These are phyloP conservation scores for Frankliniella fusca DNA, from an alignment of 2,888 invertebrate genomes.

Conservation along the genomic window DNA sequence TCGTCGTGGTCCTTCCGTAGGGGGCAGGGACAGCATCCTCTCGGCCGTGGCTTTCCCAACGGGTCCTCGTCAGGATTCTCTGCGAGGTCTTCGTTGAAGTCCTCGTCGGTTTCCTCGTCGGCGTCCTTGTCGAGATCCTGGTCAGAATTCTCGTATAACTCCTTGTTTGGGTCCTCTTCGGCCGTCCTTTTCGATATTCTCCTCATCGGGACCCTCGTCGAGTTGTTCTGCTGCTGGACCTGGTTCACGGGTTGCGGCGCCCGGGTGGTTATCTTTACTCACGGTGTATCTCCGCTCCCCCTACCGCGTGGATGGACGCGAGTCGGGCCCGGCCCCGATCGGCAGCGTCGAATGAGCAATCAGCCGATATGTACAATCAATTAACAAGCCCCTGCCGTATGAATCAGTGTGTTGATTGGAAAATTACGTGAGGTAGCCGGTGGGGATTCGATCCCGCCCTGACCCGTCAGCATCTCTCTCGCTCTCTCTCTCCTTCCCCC, in stretches of 20 bases:
- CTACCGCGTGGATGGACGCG: not conserved
- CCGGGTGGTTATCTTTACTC: not conserved
- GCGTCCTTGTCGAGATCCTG: no score
- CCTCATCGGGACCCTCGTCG: not conserved
- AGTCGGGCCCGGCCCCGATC: not conserved
- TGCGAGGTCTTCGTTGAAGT: no score
- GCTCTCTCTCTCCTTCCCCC: not conserved
- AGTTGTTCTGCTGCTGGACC: not conserved
- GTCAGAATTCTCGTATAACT: no score
- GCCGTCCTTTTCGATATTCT: no score
- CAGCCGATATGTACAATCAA: slow-evolving; percentile 24
- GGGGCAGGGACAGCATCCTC: no score
- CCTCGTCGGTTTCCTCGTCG: no score
- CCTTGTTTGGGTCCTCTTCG: no score
- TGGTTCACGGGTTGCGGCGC: not conserved
- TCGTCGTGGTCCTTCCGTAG: no score
- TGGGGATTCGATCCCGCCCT: not conserved
- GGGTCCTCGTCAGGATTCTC: no score
- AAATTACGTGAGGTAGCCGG: slow-evolving; percentile 21
- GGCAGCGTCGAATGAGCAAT: slow-evolving; percentile 11
- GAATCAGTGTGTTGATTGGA: slow-evolving; percentile 24
- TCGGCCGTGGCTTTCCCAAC: no score
- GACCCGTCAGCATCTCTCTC: not conserved
- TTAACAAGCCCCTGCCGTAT: slow-evolving; percentile 13
- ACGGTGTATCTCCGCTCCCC: not conserved